phyloP scores from a whole-genome alignment of 2,888 invertebrate genomes.

The Teinopalpus imperialis region DNA sequence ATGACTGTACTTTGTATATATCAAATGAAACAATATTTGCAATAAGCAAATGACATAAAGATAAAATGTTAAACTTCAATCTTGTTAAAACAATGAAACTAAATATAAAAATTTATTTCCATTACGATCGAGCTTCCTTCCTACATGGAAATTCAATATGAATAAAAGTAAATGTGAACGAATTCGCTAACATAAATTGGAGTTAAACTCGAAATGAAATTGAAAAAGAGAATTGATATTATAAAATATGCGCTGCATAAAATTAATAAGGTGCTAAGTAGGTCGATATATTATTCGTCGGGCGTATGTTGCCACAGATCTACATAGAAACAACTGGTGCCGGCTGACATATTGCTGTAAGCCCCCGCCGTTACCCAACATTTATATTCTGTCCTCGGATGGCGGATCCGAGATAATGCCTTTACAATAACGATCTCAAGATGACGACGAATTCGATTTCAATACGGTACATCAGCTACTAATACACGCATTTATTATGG shows the following conservation, averaged over 20 bases:
- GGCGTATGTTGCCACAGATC: conserved; percentile 15
- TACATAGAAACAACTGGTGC: conserved; percentile 22
- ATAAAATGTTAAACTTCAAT: conserved; percentile 4
- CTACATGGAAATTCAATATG: conserved; percentile 25
- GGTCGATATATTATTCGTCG: conserved; percentile 14
- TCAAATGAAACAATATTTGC: background rate
- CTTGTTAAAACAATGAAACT: conserved; percentile 11
- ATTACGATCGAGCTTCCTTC: conserved; percentile 11
- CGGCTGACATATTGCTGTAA: conserved; percentile 69
- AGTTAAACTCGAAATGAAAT: conserved; percentile 19
- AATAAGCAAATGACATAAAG: background rate
- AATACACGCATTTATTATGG: conserved; percentile 51
- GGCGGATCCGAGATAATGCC: conserved; percentile 70
- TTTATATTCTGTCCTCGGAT: conserved; percentile 67
- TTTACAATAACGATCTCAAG: conserved; percentile 72
- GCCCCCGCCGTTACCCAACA: conserved; percentile 54
- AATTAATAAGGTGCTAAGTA: conserved; percentile 23
- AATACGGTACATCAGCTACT: conserved; percentile 46
- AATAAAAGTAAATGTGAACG: conserved; percentile 25
- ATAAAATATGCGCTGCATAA: conserved; percentile 13
- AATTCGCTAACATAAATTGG: conserved; percentile 23
- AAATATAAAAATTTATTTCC: conserved; percentile 18
- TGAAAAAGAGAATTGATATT: conserved; percentile 13
- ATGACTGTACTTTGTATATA: background rate
- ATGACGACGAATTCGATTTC: conserved; percentile 66